Evolutionary conservation across 37 sponge, comb jelly and placozoan genomes (phyloP), one percentile per base, ranked within the genome.

Genomic region (Tethya wilhelma): DNA sequence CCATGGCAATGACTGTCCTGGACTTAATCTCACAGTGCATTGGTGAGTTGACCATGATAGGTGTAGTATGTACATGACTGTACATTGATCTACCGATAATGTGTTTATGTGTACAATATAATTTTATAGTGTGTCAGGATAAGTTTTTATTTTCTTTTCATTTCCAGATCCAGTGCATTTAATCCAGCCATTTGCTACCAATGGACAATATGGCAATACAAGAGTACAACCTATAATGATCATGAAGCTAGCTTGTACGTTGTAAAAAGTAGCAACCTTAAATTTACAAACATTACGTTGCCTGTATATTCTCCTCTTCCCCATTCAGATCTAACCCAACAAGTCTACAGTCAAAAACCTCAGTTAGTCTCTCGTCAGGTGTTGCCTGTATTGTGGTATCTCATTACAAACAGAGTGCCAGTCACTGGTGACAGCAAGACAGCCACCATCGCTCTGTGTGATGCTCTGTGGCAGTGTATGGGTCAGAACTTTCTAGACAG

Each of bases 341-440:
- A 17, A 25, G 64, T 72, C 3, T 79, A 77, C 44, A 45, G 40
- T 1, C 75, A 84, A 43, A 81, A 91, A 30, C 89, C 91, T 17
- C 65, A 65, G 36, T 76, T 94, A 2, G 91, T 96, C 2, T 72
- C 77, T n/a, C 87, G 82, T 29, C 73, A 82, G 32, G 82, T 90
- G 43, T 71, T 96, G 37, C 96, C 96, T 2, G 87, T 93, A 3
- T 29, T 90, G 40, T 96, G 91, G 88, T 69, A 90, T 30, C 78
- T 90, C 25, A 19, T 96, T n/a, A 59, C 80, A 0, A 9, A 56
- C 38, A 76, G 63, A 64, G 30, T 49, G 5, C 71, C 77, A 26
- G 65, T 76, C 34, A 89, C 71, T 20, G 78, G 65, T 20, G 93
- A 89, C 23, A 68, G 62, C 3, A 78, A 69, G 69, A 59, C 58